phyloP scores from a whole-genome alignment of 2,888 invertebrate genomes.

The Nomada goodeniana region DNA sequence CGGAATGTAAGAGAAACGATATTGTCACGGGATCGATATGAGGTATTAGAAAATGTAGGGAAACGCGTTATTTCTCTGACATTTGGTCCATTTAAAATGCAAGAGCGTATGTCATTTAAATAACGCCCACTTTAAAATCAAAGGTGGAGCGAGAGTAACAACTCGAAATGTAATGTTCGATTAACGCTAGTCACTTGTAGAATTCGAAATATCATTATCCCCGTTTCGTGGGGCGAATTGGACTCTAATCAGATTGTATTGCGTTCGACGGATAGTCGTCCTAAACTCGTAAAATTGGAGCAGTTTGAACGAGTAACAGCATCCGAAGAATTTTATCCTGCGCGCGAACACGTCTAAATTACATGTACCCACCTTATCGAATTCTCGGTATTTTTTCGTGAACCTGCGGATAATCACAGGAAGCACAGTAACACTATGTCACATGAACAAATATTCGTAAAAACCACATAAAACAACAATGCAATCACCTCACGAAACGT shows the following conservation, averaged over 20 bases:
- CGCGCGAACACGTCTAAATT: conserved; percentile 47
- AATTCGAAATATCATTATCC: neutral
- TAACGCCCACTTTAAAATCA: conserved; percentile 69
- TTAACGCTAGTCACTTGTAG: conserved; percentile 2
- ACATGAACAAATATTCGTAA: conserved; percentile 65
- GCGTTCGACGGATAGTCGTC: neutral
- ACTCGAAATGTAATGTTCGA: conserved; percentile 28
- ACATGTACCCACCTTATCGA: conserved; percentile 45
- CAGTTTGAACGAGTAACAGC: conserved; percentile 44
- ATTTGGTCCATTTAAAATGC: conserved; percentile 49
- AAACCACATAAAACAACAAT: conserved; percentile 69
- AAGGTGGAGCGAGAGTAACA: conserved; percentile 37
- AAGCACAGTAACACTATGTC: conserved; percentile 60
- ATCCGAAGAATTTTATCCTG: conserved; percentile 53
- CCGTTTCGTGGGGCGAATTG: neutral
- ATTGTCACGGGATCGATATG: conserved; percentile 42
- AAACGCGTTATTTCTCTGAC: conserved; percentile 43
- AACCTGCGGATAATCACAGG: conserved; percentile 47
- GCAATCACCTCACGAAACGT: conserved; percentile 79
- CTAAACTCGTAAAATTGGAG: conserved; percentile 6
- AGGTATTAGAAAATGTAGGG: conserved; percentile 6
- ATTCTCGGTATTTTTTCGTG: conserved; percentile 45
- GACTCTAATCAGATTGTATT: neutral
- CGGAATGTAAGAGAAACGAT: neutral
- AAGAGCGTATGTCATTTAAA: conserved; percentile 69